Evolutionary conservation across 2,888 invertebrate genomes (phyloP).

Genomic region (Dromius quadrimaculatus): DNA sequence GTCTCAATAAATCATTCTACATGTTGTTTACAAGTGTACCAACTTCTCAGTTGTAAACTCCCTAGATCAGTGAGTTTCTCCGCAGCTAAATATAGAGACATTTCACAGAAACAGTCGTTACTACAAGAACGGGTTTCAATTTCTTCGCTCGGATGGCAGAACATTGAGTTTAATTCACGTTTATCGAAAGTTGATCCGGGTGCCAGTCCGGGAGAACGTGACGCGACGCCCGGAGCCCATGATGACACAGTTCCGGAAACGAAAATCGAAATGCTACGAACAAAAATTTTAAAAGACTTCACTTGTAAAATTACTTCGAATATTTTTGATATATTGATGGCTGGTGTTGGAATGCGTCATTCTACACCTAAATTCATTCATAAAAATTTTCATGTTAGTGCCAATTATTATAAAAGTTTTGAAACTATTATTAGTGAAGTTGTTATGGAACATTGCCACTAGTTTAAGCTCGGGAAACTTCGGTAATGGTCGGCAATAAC

Average conservation of each 20-base stretch:
- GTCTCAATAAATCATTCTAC: too few relatives aligned
- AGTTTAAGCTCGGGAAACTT: too few relatives aligned
- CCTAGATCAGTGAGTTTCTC: background rate
- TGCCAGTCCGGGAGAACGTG: constrained; percentile 6
- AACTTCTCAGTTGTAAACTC: background rate
- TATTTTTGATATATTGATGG: too few relatives aligned
- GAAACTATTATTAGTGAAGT: too few relatives aligned
- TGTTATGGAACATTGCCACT: too few relatives aligned
- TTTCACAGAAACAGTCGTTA: background rate
- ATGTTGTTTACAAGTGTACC: background rate
- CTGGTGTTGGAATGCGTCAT: too few relatives aligned
- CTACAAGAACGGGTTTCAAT: constrained; percentile 3
- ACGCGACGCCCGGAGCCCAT: constrained; percentile 5
- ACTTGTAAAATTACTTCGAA: too few relatives aligned
- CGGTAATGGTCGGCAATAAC: too few relatives aligned
- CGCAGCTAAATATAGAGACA: background rate
- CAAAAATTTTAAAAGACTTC: too few relatives aligned
- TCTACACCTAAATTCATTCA: too few relatives aligned
- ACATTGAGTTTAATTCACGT: constrained; percentile 43
- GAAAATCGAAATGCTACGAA: constrained; percentile 7
- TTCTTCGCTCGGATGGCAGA: constrained; percentile 34
- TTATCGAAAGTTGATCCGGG: constrained; percentile 47
- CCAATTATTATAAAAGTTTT: too few relatives aligned
- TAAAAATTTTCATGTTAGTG: too few relatives aligned
- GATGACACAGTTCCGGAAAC: background rate